Evolutionary conservation across 2,113 vertebrate genomes (phyloP).

Genomic region (Phaetusa simplex): DNA sequence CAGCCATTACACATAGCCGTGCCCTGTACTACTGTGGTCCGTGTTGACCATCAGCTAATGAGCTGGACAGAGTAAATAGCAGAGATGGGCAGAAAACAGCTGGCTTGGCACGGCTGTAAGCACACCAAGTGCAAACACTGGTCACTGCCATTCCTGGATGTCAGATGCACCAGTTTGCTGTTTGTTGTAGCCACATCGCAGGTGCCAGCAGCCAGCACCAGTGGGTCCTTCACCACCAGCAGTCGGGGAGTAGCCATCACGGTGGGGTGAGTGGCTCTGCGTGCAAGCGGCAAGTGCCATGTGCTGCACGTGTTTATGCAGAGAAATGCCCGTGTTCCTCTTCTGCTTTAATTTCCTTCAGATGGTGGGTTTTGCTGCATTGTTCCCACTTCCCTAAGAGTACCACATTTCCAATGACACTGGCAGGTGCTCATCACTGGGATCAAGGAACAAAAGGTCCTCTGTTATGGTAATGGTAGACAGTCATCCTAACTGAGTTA

Average conservation of each 20-base stretch:
- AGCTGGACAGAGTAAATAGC: neutral
- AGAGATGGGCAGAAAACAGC: neutral
- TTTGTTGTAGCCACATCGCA: neutral
- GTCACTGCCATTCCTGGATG: neutral
- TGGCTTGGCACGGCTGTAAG: neutral
- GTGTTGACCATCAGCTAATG: neutral
- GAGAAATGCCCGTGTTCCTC: neutral
- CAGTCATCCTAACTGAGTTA: neutral
- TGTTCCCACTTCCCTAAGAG: neutral
- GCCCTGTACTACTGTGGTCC: fast-evolving
- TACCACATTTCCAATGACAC: neutral
- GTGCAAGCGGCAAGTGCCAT: fast-evolving
- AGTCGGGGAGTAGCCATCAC: fast-evolving
- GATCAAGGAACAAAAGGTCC: neutral
- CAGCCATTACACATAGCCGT: fast-evolving
- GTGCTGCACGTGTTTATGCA: neutral
- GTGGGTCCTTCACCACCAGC: neutral
- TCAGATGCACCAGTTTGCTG: neutral
- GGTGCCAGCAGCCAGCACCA: neutral
- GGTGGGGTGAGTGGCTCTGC: neutral
- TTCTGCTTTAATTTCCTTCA: neutral
- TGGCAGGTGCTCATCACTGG: neutral
- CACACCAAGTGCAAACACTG: fast-evolving
- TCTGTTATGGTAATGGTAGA: fast-evolving
- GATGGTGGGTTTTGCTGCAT: neutral